phyloP scores from a whole-genome alignment of 1,140 invertebrate species.

The Leptopilina boulardi region DNA sequence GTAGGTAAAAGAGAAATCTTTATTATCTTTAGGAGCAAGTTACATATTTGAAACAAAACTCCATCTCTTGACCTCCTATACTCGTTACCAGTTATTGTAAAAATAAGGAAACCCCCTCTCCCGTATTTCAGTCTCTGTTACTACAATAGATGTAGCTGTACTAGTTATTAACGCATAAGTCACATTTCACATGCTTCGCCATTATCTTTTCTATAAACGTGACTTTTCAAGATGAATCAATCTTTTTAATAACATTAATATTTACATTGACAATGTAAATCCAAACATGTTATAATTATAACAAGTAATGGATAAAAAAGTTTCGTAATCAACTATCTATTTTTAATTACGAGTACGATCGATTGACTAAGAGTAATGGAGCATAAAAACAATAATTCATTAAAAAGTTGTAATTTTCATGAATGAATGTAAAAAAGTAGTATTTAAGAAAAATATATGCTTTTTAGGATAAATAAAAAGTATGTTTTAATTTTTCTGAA shows the following conservation, averaged over 20 bases:
- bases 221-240: neutral
- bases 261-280: no score
- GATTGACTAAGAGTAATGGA: no score
- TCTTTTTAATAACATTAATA: no score
- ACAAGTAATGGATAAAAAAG: no score
- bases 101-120: neutral
- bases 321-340: no score
- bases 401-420: no score
- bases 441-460: no score
- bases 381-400: no score
- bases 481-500: no score
- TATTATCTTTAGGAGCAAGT: neutral
- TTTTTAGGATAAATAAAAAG: no score
- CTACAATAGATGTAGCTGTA: neutral
- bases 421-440: no score
- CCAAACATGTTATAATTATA: neutral
- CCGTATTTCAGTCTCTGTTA: neutral
- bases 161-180: neutral
- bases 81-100: neutral
- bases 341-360: no score
- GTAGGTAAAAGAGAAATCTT: constrained; percentile 1
- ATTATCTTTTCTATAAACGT: neutral
- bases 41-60: neutral
- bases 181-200: neutral
- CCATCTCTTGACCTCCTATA: constrained; percentile 10